Conservation (phyloP, 2,888 invertebrate species). For the Leucozona laternaria region DNA sequence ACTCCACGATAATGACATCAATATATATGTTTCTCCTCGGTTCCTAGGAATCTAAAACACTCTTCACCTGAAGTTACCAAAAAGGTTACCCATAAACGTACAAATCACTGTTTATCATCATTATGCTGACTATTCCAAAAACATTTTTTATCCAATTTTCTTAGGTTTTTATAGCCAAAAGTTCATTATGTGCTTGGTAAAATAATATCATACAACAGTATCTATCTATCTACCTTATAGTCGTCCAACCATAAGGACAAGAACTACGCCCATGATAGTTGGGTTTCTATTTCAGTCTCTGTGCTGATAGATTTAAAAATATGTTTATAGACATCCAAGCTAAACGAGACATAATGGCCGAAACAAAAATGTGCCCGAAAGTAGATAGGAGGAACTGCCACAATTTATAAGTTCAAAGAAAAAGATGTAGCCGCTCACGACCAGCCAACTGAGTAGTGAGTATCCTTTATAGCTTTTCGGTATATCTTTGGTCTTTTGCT, state of each 20-base stretch:
- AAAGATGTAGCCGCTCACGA: slow-evolving; percentile 2
- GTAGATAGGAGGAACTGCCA: slow-evolving; percentile 46
- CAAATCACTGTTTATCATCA: background rate
- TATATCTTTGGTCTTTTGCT: background rate
- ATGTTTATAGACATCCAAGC: slow-evolving; percentile 44
- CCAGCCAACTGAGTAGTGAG: background rate
- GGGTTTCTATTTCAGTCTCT: slow-evolving; percentile 34
- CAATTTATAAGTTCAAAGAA: slow-evolving; percentile 50
- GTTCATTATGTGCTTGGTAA: background rate
- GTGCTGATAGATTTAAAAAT: slow-evolving; percentile 64
- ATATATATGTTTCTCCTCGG: too few species aligned
- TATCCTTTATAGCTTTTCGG: background rate
- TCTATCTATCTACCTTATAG: background rate
- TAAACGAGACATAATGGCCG: slow-evolving; percentile 37
- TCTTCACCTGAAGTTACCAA: too few species aligned
- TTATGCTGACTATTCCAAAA: background rate
- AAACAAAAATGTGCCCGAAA: slow-evolving; percentile 55
- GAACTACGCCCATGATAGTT: slow-evolving; percentile 46
- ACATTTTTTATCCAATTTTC: background rate
- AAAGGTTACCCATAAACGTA: background rate
- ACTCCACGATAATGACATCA: too few species aligned
- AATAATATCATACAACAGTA: background rate
- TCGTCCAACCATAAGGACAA: background rate
- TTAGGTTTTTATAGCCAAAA: background rate
- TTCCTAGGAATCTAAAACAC: too few species aligned